A percentile compares a stretch with the other conserved stretches of the same genome.
Evolutionary conservation across 30 jellyfish, hydroid and myxozoan genomes (phyloP).

Genomic region (Chironex yamaguchii): DNA sequence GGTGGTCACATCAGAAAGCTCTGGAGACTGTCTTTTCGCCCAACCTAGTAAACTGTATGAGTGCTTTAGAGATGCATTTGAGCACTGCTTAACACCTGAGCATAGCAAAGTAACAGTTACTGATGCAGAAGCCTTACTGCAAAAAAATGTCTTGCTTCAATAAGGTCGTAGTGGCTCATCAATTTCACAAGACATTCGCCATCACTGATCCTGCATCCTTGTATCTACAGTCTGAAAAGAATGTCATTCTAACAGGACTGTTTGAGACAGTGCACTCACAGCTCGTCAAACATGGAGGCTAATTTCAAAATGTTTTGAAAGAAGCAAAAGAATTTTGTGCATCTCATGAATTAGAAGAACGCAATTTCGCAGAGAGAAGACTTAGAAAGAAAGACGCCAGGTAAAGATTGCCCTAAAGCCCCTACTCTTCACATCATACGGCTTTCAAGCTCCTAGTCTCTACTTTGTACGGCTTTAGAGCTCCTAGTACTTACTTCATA

Average conservation of each 20-base stretch:
- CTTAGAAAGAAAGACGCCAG: conserved; percentile 24
- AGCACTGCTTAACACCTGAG: conserved; percentile 10
- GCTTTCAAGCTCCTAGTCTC: too few species aligned
- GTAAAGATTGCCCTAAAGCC: conserved; percentile 37
- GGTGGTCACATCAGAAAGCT: conserved; percentile 71
- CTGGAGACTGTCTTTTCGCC: conserved; percentile 41
- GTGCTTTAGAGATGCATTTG: conserved; percentile 47
- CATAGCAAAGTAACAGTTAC: conserved; percentile 54
- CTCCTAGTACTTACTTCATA: too few species aligned
- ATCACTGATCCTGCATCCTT: conserved; percentile 61
- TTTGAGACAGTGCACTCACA: conserved; percentile 53
- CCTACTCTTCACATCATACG: too few species aligned
- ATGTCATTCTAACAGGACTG: conserved; percentile 57
- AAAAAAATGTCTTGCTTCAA: conserved; percentile 41
- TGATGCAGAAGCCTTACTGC: conserved; percentile 46
- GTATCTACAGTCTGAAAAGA: conserved; percentile 60
- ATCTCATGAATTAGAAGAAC: conserved; percentile 37
- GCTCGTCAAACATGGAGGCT: conserved; percentile 21
- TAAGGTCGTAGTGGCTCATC: conserved; percentile 32
- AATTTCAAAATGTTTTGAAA: neutral
- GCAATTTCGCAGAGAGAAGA: conserved; percentile 8
- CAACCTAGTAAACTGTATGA: conserved; percentile 42
- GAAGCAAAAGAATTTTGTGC: conserved; percentile 37
- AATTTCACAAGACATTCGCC: conserved; percentile 28
- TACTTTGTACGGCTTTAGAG: too few species aligned